Conservation (phyloP, 2,113 vertebrate species). For the Crotalus horridus region DNA sequence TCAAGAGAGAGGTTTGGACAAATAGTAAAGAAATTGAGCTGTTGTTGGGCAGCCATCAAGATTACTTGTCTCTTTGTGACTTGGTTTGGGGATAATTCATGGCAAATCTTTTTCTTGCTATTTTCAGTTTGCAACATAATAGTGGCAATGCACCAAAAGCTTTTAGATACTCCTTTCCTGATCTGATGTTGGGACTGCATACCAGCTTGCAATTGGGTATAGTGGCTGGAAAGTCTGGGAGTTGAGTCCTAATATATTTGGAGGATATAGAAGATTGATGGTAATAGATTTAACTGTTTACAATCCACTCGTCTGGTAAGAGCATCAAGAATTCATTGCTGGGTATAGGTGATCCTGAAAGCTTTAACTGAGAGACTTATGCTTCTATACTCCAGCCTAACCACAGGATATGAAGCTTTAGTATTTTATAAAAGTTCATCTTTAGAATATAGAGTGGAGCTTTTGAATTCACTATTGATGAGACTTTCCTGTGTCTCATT, state of each 20-base stretch:
- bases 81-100: background rate
- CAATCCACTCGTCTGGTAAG: background rate
- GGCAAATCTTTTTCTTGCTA: background rate
- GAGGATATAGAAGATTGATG: background rate
- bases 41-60: background rate
- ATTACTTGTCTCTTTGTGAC: background rate
- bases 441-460: background rate
- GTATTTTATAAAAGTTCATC: background rate
- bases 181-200: background rate
- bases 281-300: background rate
- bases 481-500: background rate
- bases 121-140: background rate
- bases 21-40: background rate
- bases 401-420: background rate
- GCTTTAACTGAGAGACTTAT: background rate
- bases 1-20: background rate
- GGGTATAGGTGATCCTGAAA: background rate
- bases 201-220: background rate
- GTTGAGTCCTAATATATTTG: background rate
- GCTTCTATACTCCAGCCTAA: background rate
- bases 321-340: background rate
- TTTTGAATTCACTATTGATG: background rate
- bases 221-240: background rate
- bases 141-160: background rate
- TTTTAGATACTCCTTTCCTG: background rate